A percentile compares a stretch with the other conserved stretches of the same genome.
Evolutionary conservation across 2,888 invertebrate species (phyloP).

Genomic region (Hirtodrosophila duncani): DNA sequence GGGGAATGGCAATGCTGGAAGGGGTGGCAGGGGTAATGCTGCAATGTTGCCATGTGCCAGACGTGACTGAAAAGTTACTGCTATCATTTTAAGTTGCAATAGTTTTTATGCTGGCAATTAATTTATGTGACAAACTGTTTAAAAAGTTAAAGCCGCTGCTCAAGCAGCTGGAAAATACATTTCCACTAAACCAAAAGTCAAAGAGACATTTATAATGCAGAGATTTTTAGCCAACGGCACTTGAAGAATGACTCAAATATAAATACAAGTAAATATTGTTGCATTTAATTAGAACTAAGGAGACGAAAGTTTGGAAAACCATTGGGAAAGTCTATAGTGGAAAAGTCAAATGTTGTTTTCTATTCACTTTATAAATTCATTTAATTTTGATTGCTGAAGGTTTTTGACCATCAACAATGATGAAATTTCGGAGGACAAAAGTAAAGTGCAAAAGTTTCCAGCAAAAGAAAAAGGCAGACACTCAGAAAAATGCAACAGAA

Average conservation of each 20-base stretch:
- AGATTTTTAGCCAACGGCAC: slow-evolving; percentile 15
- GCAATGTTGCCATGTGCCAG: slow-evolving; percentile 23
- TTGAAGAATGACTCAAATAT: slow-evolving; percentile 28
- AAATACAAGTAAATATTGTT: not conserved
- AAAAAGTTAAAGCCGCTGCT: slow-evolving; percentile 29
- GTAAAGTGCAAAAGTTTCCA: slow-evolving; percentile 44
- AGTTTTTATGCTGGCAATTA: slow-evolving; percentile 36
- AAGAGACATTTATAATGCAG: no score
- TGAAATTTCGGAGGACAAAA: slow-evolving; percentile 59
- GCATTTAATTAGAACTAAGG: no score
- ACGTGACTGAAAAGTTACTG: slow-evolving; percentile 56
- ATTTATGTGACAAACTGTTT: slow-evolving; percentile 38
- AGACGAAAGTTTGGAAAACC: not conserved
- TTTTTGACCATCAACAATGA: slow-evolving; percentile 53
- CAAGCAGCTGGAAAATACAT: slow-evolving; percentile 22
- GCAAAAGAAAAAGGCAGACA: no score
- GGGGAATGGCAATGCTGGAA: not conserved
- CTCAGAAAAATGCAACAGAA: no score
- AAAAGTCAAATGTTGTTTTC: no score
- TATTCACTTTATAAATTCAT: no score
- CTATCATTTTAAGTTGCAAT: slow-evolving; percentile 26
- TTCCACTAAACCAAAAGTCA: slow-evolving; percentile 23
- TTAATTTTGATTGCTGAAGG: no score
- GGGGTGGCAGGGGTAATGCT: not conserved
- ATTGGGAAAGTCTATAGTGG: no score